Evolutionary conservation across 2,113 vertebrate species (phyloP).

Genomic region (Macroglossus sobrinus): DNA sequence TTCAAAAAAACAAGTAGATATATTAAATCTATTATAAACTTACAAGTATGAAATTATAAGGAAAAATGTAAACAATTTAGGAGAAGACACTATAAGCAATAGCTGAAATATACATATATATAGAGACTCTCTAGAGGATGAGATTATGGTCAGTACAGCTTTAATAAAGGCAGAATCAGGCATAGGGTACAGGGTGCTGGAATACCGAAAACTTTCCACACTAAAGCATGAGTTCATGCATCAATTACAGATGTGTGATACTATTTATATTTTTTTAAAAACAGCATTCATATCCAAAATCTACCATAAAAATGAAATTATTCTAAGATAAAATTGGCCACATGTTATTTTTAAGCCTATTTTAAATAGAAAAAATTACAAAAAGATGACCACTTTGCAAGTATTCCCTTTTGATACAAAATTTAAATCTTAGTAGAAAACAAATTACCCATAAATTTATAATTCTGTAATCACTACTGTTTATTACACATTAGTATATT

Average conservation of each 20-base stretch:
- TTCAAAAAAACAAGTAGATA: background rate
- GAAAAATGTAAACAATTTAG: background rate
- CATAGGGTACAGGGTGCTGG: background rate
- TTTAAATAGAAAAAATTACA: background rate
- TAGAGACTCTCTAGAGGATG: background rate
- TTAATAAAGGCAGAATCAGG: slow-evolving; percentile 1
- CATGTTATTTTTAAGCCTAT: background rate
- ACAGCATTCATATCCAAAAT: slow-evolving; percentile 19
- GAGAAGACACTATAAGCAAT: background rate
- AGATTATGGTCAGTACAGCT: background rate
- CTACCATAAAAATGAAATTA: background rate
- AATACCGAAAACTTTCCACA: background rate
- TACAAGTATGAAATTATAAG: background rate
- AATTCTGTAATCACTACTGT: background rate
- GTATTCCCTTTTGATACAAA: background rate
- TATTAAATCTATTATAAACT: background rate
- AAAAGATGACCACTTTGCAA: background rate
- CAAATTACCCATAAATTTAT: background rate
- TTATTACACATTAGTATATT: background rate
- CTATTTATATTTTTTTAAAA: background rate
- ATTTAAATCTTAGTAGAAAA: slow-evolving; percentile 4
- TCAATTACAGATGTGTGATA: background rate
- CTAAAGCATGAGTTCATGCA: background rate
- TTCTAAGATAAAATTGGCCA: slow-evolving; percentile 6
- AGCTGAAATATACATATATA: background rate